Evolutionary conservation across 2,797 vertebrate genomes (phyloP).

Genomic region (Dermochelys coriacea): DNA sequence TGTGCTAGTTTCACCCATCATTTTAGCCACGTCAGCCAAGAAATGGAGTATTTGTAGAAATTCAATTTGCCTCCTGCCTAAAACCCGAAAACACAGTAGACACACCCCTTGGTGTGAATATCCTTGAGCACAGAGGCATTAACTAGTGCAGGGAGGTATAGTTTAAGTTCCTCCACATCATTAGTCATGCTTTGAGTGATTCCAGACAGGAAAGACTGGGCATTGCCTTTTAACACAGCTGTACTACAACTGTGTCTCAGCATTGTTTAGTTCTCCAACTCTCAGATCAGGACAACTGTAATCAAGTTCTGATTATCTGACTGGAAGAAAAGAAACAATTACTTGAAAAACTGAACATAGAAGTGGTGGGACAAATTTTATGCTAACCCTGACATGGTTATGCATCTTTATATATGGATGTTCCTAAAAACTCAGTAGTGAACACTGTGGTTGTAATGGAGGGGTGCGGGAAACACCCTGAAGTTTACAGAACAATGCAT

Average conservation of each 20-base stretch:
- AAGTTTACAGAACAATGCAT: neutral
- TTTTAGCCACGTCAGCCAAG: constrained; percentile 33
- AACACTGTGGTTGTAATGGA: neutral
- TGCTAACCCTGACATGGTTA: neutral
- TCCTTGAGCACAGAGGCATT: neutral
- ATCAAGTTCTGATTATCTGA: constrained; percentile 60
- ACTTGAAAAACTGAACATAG: neutral
- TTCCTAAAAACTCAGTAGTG: constrained; percentile 8
- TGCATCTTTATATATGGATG: neutral
- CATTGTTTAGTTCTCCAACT: constrained; percentile 49
- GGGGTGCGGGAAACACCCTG: neutral
- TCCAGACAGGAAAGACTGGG: constrained; percentile 57
- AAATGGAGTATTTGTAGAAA: constrained; percentile 12
- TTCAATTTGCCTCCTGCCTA: constrained; percentile 9
- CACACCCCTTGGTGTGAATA: neutral
- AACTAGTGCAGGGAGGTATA: neutral
- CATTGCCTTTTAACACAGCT: constrained; percentile 52
- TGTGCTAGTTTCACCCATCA: neutral
- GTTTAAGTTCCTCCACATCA: neutral
- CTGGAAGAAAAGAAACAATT: constrained; percentile 28
- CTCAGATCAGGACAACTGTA: constrained; percentile 41
- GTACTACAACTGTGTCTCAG: constrained; percentile 5
- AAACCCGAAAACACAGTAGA: constrained; percentile 19
- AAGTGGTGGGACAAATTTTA: constrained; percentile 5
- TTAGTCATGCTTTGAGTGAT: neutral